phyloP scores from a whole-genome alignment of 2,888 invertebrate species.

The Drosophila maculinotata region DNA sequence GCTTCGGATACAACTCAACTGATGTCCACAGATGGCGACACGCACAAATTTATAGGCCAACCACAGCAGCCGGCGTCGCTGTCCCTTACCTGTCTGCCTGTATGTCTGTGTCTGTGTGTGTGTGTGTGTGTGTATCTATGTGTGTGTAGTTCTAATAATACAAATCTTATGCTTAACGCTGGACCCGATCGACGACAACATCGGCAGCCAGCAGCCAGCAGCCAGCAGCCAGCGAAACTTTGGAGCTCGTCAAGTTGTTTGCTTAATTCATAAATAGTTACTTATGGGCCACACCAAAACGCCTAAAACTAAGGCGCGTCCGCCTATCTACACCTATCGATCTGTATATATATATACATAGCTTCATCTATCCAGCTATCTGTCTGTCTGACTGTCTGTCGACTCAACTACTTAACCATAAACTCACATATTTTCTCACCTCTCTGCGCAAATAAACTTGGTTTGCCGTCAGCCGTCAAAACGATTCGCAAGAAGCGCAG shows the following conservation, averaged over 20 bases:
- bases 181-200: constrained; percentile 21
- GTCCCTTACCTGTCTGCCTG: not conserved
- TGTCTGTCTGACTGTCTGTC: constrained; percentile 39
- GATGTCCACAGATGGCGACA: constrained; percentile 65
- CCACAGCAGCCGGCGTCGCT: constrained; percentile 28
- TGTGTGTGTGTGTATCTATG: constrained; percentile 10
- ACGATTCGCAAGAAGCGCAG: constrained; percentile 75
- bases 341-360: constrained; percentile 1
- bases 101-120: constrained; percentile 1
- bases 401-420: constrained; percentile 73
- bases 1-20: constrained; percentile 70
- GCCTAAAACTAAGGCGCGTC: constrained; percentile 64
- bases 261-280: constrained; percentile 80
- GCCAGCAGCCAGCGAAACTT: constrained; percentile 27
- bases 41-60: constrained; percentile 82
- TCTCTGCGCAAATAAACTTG: constrained; percentile 52
- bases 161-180: constrained; percentile 40
- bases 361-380: constrained; percentile 10
- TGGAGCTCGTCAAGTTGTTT: constrained; percentile 59
- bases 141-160: constrained; percentile 70
- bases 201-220: constrained; percentile 10
- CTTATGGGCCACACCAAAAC: constrained; percentile 62
- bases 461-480: constrained; percentile 47
- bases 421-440: constrained; percentile 75
- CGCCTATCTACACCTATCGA: constrained; percentile 17